Evolutionary conservation across 2,888 invertebrate species (phyloP).

Genomic region (Tolmerus cingulatus): DNA sequence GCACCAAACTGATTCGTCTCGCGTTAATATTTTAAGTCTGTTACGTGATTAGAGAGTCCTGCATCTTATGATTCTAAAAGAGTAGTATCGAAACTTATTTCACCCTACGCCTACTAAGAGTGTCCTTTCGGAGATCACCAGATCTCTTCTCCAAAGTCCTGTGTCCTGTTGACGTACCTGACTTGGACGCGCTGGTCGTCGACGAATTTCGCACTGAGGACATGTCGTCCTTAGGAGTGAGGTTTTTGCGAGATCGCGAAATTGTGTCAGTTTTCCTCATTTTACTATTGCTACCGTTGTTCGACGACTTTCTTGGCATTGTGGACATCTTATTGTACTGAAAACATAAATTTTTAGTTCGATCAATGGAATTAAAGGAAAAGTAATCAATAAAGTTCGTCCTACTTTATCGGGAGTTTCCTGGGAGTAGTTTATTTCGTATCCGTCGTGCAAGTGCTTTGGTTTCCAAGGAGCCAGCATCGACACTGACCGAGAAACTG

Average conservation of each 20-base stretch:
- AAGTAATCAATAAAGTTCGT: neutral
- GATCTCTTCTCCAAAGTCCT: conserved; percentile 39
- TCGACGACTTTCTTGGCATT: conserved; percentile 58
- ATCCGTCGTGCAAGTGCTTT: conserved; percentile 74
- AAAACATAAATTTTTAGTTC: neutral
- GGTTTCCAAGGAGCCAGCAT: conserved; percentile 87
- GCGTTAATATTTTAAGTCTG: conserved; percentile 19
- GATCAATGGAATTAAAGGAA: neutral
- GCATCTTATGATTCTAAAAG: neutral
- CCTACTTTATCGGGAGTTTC: conserved; percentile 61
- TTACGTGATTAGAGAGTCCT: conserved; percentile 13
- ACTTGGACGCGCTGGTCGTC: conserved; percentile 57
- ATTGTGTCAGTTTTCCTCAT: conserved; percentile 55
- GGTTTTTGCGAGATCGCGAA: conserved; percentile 55
- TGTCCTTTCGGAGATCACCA: conserved; percentile 44
- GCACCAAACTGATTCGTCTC: conserved; percentile 35
- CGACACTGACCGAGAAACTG: conserved; percentile 81
- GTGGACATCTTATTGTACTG: conserved; percentile 55
- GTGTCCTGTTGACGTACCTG: conserved; percentile 57
- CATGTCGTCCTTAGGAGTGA: conserved; percentile 56
- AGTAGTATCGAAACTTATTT: conserved; percentile 18
- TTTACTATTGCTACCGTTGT: conserved; percentile 51
- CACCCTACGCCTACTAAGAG: conserved; percentile 43
- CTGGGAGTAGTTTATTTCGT: conserved; percentile 82
- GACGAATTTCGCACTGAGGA: conserved; percentile 57